A percentile compares a stretch with the other conserved stretches of the same genome.
Conservation (phyloP, 1,140 invertebrate species). For the Aleiodes sp. region DNA sequence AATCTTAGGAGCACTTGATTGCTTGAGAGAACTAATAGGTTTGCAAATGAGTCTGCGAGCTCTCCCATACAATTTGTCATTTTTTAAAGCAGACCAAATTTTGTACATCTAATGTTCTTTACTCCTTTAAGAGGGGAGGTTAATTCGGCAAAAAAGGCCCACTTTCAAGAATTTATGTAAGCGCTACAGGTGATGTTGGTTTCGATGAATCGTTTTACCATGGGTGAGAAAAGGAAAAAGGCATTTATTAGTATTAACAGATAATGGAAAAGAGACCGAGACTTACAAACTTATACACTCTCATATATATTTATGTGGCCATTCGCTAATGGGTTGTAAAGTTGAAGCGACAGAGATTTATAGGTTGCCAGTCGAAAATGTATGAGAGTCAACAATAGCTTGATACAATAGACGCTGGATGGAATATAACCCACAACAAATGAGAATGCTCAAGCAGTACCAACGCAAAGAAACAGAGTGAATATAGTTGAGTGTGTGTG, state of each 20-base stretch:
- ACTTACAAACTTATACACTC: neutral
- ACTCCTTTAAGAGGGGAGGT: too few relatives aligned
- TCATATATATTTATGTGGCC: neutral
- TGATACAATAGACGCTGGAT: conserved; percentile 54
- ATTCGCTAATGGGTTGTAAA: conserved; percentile 57
- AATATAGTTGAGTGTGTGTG: conserved; percentile 5
- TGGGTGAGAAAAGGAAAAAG: too few relatives aligned
- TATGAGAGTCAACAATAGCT: conserved; percentile 57
- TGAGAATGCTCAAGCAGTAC: neutral
- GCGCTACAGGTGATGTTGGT: too few relatives aligned
- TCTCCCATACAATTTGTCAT: too few relatives aligned
- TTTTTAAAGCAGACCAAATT: too few relatives aligned
- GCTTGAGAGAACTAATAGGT: too few relatives aligned
- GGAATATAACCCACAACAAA: neutral
- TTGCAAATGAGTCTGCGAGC: too few relatives aligned
- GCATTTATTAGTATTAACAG: neutral
- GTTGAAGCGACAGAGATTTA: conserved; percentile 62
- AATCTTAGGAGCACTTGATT: too few relatives aligned
- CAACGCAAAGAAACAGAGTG: neutral
- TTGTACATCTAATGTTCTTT: too few relatives aligned
- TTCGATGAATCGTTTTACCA: too few relatives aligned
- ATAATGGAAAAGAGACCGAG: neutral
- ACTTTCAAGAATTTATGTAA: too few relatives aligned
- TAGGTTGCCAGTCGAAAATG: conserved; percentile 54
- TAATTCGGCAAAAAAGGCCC: too few relatives aligned